Percentiles rank a stretch among this genome's conserved stretches.
These are phyloP conservation scores for Aquatica leii DNA, from an alignment of 2,888 invertebrate species.

Conservation along the genomic window DNA sequence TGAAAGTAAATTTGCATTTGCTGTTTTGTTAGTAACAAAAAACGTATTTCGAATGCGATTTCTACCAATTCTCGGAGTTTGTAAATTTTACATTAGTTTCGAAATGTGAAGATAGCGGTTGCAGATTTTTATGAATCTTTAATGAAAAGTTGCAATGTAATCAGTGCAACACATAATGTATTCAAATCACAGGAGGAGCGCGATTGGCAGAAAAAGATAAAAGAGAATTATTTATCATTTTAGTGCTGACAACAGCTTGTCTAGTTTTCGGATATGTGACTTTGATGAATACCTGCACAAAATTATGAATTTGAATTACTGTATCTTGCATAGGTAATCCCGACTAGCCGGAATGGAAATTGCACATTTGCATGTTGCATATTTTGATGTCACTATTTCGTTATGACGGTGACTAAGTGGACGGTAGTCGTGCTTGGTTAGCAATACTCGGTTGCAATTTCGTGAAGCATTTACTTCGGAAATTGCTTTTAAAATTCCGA, in stretches of 20 bases:
- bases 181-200: background rate
- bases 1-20: too few relatives aligned
- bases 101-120: background rate
- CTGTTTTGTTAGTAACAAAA: too few relatives aligned
- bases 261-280: slow-evolving; percentile 15
- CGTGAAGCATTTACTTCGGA: slow-evolving; percentile 28
- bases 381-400: slow-evolving; percentile 41
- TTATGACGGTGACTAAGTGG: slow-evolving; percentile 45
- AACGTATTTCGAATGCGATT: too few relatives aligned
- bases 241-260: slow-evolving; percentile 22
- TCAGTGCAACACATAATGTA: background rate
- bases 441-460: slow-evolving; percentile 38
- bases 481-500: slow-evolving; percentile 33
- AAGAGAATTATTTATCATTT: slow-evolving; percentile 27
- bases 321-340: slow-evolving; percentile 38
- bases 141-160: background rate
- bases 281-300: slow-evolving; percentile 36
- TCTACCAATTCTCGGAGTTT: too few relatives aligned
- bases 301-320: slow-evolving; percentile 40
- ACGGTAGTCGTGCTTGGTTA: slow-evolving; percentile 34
- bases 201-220: slow-evolving; percentile 20
- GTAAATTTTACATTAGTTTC: too few relatives aligned
- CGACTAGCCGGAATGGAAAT: slow-evolving; percentile 42
- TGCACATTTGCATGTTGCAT: slow-evolving; percentile 46
- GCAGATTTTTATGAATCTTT: slow-evolving; percentile 1